Percentiles rank a stretch among this genome's conserved stretches.
These are phyloP conservation scores for Bellardia pandia DNA, from an alignment of 2,888 invertebrate species.

Conservation along the genomic window DNA sequence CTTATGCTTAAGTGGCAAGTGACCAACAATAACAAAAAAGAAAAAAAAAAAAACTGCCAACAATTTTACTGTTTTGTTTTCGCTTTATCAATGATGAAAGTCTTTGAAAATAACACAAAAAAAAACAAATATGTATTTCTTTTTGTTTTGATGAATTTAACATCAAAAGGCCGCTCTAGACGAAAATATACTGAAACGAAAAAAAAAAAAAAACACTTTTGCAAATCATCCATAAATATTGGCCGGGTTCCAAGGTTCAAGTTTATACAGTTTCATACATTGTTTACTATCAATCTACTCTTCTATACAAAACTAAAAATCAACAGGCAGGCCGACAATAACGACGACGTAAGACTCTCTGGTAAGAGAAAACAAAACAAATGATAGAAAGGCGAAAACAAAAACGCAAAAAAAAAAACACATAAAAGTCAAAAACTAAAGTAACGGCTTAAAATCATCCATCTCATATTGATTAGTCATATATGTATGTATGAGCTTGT, in stretches of 20 bases:
- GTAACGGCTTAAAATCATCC: conserved; percentile 74
- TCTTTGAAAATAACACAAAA: conserved; percentile 58
- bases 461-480: conserved; percentile 80
- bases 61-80: conserved; percentile 23
- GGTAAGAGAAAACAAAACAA: conserved; percentile 20
- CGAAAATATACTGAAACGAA: conserved; percentile 18
- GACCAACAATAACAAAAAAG: conserved; percentile 33
- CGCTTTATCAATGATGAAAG: conserved; percentile 81
- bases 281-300: conserved; percentile 10
- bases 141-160: conserved; percentile 29
- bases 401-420: conserved; percentile 50
- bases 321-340: conserved; percentile 9
- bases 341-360: neutral
- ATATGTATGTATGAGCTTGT: conserved; percentile 36
- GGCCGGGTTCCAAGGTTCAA: conserved; percentile 65
- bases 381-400: conserved; percentile 61
- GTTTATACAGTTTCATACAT: conserved; percentile 47
- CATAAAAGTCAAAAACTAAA: conserved; percentile 52
- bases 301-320: conserved; percentile 10
- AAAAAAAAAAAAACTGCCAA: conserved; percentile 56
- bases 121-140: conserved; percentile 12
- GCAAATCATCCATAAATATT: conserved; percentile 68
- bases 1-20: conserved; percentile 21
- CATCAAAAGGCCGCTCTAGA: conserved; percentile 51
- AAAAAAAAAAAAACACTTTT: conserved; percentile 50